Conservation (phyloP, 2,888 invertebrate species). For the Meteorus cinctellus region DNA sequence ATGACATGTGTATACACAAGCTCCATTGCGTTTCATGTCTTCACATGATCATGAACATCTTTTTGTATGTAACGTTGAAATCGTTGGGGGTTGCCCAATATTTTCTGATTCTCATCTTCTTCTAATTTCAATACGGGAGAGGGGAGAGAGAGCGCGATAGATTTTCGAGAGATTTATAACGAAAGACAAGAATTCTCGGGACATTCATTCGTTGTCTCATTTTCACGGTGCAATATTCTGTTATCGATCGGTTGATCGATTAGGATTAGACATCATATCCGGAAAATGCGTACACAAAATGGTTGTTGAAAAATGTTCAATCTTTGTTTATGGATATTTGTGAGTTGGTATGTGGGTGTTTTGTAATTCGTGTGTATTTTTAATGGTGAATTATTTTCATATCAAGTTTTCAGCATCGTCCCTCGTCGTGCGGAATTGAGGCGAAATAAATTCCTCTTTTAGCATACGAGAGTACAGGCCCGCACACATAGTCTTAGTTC, state of each 20-base stretch:
- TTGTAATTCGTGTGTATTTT: slow-evolving; percentile 35
- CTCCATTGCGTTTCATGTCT: not conserved
- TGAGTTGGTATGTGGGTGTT: not conserved
- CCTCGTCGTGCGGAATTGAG: slow-evolving; percentile 27
- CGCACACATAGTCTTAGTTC: slow-evolving; percentile 68
- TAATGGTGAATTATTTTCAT: not conserved
- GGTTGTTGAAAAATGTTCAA: not conserved
- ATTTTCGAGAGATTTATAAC: not conserved
- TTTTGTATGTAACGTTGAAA: not conserved
- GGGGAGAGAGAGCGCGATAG: not conserved
- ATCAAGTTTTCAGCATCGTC: slow-evolving; percentile 16
- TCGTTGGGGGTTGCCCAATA: not conserved
- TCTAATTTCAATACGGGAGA: not conserved
- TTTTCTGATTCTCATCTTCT: not conserved
- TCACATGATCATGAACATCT: not conserved
- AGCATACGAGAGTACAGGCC: slow-evolving; percentile 67
- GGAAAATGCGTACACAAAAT: not conserved
- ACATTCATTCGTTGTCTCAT: slow-evolving; percentile 8
- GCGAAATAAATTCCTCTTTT: slow-evolving; percentile 50
- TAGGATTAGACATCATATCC: not conserved
- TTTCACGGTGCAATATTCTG: not conserved
- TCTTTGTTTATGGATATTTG: slow-evolving; percentile 40
- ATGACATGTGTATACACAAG: not conserved
- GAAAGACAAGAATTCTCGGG: not conserved
- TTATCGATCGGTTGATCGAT: not conserved